phyloP scores from a whole-genome alignment of 1,140 invertebrate species.

The Hydropsyche tenuis region DNA sequence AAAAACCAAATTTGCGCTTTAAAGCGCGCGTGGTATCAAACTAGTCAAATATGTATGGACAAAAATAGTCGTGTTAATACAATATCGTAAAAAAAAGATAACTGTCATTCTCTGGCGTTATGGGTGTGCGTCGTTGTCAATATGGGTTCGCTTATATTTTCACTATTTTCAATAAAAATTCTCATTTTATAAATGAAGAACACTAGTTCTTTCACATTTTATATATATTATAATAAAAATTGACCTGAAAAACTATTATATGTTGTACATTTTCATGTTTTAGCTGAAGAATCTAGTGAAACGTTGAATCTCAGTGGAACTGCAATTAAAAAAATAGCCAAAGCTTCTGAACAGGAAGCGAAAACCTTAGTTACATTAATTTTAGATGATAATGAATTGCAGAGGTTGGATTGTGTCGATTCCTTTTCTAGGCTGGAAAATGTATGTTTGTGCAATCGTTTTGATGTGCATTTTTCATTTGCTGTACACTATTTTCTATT shows the following conservation, averaged over 20 bases:
- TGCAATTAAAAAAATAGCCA: conserved; percentile 76
- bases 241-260: too few species aligned
- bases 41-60: too few species aligned
- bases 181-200: neutral
- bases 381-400: conserved; percentile 85
- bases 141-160: conserved; percentile 6
- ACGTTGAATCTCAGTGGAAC: conserved; percentile 71
- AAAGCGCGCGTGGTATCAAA: too few species aligned
- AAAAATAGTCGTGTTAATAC: too few species aligned
- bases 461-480: conserved; percentile 3
- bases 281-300: conserved; percentile 56
- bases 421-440: conserved; percentile 80
- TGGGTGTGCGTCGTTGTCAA: conserved; percentile 25
- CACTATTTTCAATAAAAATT: neutral
- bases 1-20: too few species aligned
- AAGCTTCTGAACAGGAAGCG: conserved; percentile 68
- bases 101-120: conserved; percentile 24
- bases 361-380: conserved; percentile 76
- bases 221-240: too few species aligned
- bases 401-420: conserved; percentile 86
- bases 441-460: conserved; percentile 61
- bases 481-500: neutral
- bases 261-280: conserved; percentile 5
- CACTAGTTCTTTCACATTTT: too few species aligned
- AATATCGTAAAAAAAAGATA: neutral